Percentiles rank a stretch among this genome's conserved stretches.
Evolutionary conservation across 30 jellyfish, hydroid and myxozoan genomes (phyloP).

Genomic region (Sanderia malayensis): DNA sequence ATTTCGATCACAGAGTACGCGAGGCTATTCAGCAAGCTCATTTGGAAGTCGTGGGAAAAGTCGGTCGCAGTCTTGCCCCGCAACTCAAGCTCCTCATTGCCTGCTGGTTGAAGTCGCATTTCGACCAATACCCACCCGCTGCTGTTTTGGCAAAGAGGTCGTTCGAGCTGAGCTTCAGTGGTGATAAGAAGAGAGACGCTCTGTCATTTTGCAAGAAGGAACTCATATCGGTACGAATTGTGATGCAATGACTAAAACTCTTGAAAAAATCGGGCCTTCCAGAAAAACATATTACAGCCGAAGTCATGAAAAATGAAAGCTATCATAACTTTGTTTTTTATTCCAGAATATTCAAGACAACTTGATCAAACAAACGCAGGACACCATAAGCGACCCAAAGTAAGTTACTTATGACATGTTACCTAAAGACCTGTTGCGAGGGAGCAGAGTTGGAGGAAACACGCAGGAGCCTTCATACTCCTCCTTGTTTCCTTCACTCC

Average conservation of each 20-base stretch:
- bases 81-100: slow-evolving; percentile 60
- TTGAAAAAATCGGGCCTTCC: no score
- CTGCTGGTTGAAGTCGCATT: slow-evolving; percentile 71
- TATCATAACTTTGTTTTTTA: no score
- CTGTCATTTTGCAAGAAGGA: slow-evolving; percentile 72
- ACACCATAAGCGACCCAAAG: slow-evolving; percentile 90
- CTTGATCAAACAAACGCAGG: slow-evolving; percentile 53
- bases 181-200: slow-evolving; percentile 59
- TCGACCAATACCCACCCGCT: slow-evolving; percentile 68
- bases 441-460: no score
- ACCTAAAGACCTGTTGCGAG: no score
- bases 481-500: no score
- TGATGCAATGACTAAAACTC: no score
- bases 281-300: no score
- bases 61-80: slow-evolving; percentile 76
- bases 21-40: slow-evolving; percentile 82
- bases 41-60: slow-evolving; percentile 55
- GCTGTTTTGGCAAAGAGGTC: slow-evolving; percentile 66
- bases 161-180: slow-evolving; percentile 64
- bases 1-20: slow-evolving; percentile 88
- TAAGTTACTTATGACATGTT: slow-evolving; percentile 26
- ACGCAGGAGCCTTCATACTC: no score
- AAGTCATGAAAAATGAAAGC: no score
- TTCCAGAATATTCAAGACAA: slow-evolving; percentile 36
- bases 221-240: slow-evolving; percentile 66